Evolutionary conservation across 2,888 invertebrate species (phyloP).

Genomic region (Xestoiulus laeticollis): DNA sequence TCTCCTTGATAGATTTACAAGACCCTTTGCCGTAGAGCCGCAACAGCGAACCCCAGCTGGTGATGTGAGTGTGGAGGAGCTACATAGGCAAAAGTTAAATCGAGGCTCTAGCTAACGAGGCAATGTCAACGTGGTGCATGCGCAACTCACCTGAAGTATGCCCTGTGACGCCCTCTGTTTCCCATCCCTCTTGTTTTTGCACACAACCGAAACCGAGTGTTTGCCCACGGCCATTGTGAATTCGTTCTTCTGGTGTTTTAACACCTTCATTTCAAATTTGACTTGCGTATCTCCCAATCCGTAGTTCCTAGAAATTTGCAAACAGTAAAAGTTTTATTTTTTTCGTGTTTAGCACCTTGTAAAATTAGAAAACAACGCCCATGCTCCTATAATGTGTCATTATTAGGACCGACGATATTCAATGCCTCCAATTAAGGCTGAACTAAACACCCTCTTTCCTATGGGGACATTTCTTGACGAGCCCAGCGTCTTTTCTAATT

Average conservation of each 20-base stretch:
- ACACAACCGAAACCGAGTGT: slow-evolving; percentile 87
- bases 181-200: slow-evolving; percentile 95
- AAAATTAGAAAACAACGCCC: not conserved
- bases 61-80: slow-evolving; percentile 92
- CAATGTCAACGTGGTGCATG: not conserved
- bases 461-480: too few species aligned
- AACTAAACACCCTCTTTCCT: too few species aligned
- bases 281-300: slow-evolving; percentile 90
- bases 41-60: slow-evolving; percentile 92
- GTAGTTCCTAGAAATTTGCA: slow-evolving; percentile 74
- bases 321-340: not conserved
- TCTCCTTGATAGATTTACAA: slow-evolving; percentile 89
- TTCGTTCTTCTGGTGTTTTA: slow-evolving; percentile 91
- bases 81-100: slow-evolving; percentile 64
- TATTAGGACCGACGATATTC: too few species aligned
- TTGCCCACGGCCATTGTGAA: slow-evolving; percentile 95
- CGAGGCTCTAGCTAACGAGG: too few species aligned
- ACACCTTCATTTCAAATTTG: slow-evolving; percentile 83
- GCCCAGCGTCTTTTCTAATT: too few species aligned
- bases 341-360: not conserved
- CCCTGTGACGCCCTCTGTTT: slow-evolving; percentile 96
- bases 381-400: too few species aligned
- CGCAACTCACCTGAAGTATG: slow-evolving; percentile 76
- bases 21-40: slow-evolving; percentile 92
- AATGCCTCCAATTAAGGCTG: not conserved